Evolutionary conservation across 2,888 invertebrate genomes (phyloP).

Genomic region (Zelleria hepariella): DNA sequence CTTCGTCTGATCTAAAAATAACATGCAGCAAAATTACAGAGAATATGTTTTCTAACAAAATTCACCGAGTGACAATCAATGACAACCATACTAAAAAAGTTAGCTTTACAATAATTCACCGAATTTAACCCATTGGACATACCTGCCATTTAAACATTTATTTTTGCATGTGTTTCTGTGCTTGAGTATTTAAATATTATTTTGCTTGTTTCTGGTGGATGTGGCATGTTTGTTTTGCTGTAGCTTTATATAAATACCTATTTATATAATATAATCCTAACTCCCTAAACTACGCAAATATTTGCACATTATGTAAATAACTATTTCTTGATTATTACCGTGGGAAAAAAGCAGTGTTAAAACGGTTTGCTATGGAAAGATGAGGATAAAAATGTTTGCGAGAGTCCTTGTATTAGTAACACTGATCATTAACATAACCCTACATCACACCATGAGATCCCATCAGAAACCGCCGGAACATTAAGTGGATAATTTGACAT

Average conservation of each 20-base stretch:
- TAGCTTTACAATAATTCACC: neutral
- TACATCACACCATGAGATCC: no score
- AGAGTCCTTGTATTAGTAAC: no score
- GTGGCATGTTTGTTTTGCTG: neutral
- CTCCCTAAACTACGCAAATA: neutral
- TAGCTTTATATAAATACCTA: neutral
- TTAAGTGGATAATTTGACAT: no score
- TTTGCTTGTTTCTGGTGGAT: neutral
- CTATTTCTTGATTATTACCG: no score
- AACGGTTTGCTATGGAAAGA: no score
- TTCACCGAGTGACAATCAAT: neutral
- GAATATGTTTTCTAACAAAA: neutral
- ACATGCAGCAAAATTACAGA: constrained; percentile 44
- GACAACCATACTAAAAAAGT: neutral
- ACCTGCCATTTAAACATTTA: constrained; percentile 27
- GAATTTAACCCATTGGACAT: neutral
- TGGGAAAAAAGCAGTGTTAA: no score
- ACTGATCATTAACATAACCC: no score
- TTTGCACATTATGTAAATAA: no score
- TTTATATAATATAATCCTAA: neutral
- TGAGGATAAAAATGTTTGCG: no score
- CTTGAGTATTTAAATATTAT: constrained; percentile 17
- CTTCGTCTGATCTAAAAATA: constrained; percentile 22
- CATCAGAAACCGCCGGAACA: no score
- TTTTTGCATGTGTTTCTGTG: constrained; percentile 58